Percentiles rank a stretch among this genome's conserved stretches.
phyloP scores from a whole-genome alignment of 2,113 vertebrate species.

The Oreochromis spilurus region DNA sequence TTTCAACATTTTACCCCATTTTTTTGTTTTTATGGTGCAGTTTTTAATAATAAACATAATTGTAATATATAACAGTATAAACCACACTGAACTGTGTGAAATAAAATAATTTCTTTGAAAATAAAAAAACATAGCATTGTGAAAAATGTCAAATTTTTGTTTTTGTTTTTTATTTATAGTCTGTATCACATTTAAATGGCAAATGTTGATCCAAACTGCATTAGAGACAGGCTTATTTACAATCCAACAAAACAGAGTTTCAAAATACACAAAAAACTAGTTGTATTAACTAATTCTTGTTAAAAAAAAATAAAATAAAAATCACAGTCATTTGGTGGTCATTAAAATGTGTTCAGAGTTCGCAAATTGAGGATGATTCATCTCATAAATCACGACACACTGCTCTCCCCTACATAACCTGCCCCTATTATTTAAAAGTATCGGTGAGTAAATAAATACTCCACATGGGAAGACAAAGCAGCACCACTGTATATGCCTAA shows the following conservation, averaged over 20 bases:
- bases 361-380: background rate
- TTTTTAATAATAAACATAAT: too few species aligned
- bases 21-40: too few species aligned
- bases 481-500: rapidly evolving
- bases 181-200: background rate
- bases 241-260: background rate
- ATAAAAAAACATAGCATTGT: background rate
- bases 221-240: background rate
- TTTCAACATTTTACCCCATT: too few species aligned
- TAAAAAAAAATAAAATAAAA: background rate
- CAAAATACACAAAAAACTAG: background rate
- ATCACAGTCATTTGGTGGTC: background rate
- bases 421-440: background rate
- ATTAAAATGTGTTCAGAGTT: background rate
- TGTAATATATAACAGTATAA: too few species aligned
- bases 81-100: background rate
- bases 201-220: background rate
- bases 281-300: background rate
- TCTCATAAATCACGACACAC: background rate
- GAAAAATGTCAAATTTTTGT: background rate
- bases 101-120: background rate
- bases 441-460: background rate
- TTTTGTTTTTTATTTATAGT: background rate
- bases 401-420: background rate
- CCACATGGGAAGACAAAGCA: background rate